Evolutionary conservation across 2,797 vertebrate genomes (phyloP).

Genomic region (Sebastes minor): DNA sequence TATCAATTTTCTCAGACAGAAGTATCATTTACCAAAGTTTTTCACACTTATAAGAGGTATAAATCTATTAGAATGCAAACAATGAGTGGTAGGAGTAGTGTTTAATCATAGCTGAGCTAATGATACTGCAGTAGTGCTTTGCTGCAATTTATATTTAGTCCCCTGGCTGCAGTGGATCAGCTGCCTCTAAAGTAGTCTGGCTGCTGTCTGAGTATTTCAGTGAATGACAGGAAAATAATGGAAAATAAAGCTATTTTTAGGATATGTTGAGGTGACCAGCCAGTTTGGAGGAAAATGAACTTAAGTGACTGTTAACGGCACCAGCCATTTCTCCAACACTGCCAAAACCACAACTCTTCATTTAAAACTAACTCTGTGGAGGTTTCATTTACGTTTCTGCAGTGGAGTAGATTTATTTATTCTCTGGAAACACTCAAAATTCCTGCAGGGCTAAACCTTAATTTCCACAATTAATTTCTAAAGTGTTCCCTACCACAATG

Average conservation of each 20-base stretch:
- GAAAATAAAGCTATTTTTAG: constrained; percentile 23
- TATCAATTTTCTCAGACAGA: not conserved
- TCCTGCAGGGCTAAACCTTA: constrained; percentile 7
- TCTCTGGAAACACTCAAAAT: constrained; percentile 21
- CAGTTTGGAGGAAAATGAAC: not conserved
- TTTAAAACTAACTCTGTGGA: not conserved
- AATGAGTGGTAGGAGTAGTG: not conserved
- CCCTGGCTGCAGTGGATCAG: constrained; percentile 13
- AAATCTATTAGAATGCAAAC: constrained; percentile 2
- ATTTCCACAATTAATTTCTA: constrained; percentile 25
- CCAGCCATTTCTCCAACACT: not conserved
- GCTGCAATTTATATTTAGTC: constrained; percentile 25
- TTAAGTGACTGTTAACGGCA: not conserved
- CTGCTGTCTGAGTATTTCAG: constrained; percentile 2
- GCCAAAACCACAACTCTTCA: not conserved
- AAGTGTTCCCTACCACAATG: not conserved
- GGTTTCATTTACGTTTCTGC: not conserved
- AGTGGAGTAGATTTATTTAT: not conserved
- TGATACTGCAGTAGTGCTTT: constrained; percentile 24
- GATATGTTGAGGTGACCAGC: not conserved
- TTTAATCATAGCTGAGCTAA: constrained; percentile 35
- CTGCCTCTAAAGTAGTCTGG: constrained; percentile 1
- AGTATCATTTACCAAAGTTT: not conserved
- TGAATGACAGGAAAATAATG: constrained; percentile 9
- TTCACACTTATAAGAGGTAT: constrained; percentile 6